Base-by-base conservation (phyloP, 2,113 vertebrate genomes). In the Uria aalge region DNA sequence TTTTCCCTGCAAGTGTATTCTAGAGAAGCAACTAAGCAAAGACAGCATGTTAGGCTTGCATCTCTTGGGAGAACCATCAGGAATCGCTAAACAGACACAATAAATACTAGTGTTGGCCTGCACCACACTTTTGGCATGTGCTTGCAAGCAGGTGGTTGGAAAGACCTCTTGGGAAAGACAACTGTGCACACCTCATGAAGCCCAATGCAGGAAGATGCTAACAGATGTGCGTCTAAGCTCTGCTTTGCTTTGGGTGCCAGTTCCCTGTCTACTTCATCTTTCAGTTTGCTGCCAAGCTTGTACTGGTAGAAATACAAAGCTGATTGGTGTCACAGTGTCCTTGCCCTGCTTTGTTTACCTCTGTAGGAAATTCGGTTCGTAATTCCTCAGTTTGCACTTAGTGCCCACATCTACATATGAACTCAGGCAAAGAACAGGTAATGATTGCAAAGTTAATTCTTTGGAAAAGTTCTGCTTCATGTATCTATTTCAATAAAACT, bases 71-170 rank as follows among this genome's bases (percentile, higher is more conserved):
- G 13, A 32, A 10, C 47, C 41, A 87, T 68, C 72, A 89, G 52
- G 45, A 90, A 73, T 66, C 50, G 60, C 53, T 64, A 50, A 74
- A 72, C 4, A 94, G 66, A 75, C 14, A 64, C 29, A 41, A 82
- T 67, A 85, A 90, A 90, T 53, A 38, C 59, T 7, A 19, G 7
- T 15, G 38, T 21, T 83, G 62, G 57, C 69, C 75, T 93, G 74
- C 53, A 59, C 34, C 21, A 21, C 18, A 22, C 41, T 91, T 92
- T 52, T 94, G 87, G 89, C 64, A 71, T 27, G 7, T 20, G 16
- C 22, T 69, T 76, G 57, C 26, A 76, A 88, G 81, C 92, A 90
- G 93, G 73, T 96, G 80, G 66, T 96, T 89, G 68, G 38, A 71
- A 91, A 81, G 45, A 24, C 21, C 88, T 62, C 88, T 50, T 77